Percentiles rank a stretch among this genome's conserved stretches.
These are phyloP conservation scores for Eleutherodactylus coqui DNA, from an alignment of 2,797 vertebrate species.

Conservation along the genomic window DNA sequence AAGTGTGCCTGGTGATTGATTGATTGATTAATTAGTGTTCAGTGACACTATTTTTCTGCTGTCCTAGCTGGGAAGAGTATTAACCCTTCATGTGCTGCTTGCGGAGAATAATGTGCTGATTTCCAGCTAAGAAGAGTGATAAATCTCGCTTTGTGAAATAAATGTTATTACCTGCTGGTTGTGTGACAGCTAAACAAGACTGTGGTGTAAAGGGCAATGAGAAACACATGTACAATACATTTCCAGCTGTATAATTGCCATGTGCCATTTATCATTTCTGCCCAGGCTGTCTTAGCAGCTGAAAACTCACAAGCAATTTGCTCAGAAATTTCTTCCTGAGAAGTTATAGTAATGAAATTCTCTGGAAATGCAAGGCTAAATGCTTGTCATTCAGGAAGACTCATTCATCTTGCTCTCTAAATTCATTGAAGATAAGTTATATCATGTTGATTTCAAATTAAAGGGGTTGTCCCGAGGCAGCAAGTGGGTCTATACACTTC, in stretches of 20 bases:
- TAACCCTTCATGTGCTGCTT: too few relatives aligned
- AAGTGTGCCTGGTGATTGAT: too few relatives aligned
- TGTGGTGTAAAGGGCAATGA: slow-evolving; percentile 47
- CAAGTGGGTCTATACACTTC: too few relatives aligned
- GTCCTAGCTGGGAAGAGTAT: too few relatives aligned
- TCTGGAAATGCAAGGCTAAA: not conserved
- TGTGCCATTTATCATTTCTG: slow-evolving; percentile 53
- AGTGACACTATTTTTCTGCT: too few relatives aligned
- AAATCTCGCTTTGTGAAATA: slow-evolving; percentile 44
- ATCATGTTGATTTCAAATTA: slow-evolving; percentile 27
- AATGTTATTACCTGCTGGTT: slow-evolving; percentile 48
- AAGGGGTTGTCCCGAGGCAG: too few relatives aligned
- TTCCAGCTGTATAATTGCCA: slow-evolving; percentile 41
- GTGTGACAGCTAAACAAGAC: slow-evolving; percentile 55
- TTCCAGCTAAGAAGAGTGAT: slow-evolving; percentile 27
- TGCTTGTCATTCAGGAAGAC: not conserved
- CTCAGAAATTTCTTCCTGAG: slow-evolving; percentile 9
- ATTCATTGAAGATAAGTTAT: not conserved
- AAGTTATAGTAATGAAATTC: slow-evolving; percentile 23
- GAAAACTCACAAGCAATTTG: slow-evolving; percentile 20
- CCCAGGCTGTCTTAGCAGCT: slow-evolving; percentile 37
- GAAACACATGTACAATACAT: slow-evolving; percentile 49
- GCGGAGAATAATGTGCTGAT: too few relatives aligned
- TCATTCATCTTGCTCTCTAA: slow-evolving; percentile 9
- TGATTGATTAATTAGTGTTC: too few relatives aligned